phyloP scores from a whole-genome alignment of 2,113 vertebrate genomes.

The Vanacampus margaritifer region DNA sequence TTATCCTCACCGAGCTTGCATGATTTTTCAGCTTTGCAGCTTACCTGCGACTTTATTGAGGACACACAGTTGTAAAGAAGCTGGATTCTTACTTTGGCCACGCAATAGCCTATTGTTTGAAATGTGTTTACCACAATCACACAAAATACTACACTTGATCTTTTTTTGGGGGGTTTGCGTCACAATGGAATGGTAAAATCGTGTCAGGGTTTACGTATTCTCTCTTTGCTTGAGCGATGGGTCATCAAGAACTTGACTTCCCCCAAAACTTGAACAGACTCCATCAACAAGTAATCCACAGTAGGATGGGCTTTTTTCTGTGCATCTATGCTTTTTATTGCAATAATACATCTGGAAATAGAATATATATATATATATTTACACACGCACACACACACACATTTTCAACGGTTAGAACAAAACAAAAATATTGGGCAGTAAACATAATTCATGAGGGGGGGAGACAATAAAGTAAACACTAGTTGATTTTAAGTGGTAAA shows the following conservation, averaged over 20 bases:
- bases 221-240: too few species aligned
- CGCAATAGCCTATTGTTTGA: too few species aligned
- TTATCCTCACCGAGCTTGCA: too few species aligned
- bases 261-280: too few species aligned
- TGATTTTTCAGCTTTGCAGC: too few species aligned
- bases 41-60: too few species aligned
- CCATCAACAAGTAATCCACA: neutral
- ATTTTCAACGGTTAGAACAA: slow-evolving; percentile 43
- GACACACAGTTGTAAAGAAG: too few species aligned
- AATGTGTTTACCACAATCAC: neutral
- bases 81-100: too few species aligned
- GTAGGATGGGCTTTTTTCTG: slow-evolving; percentile 24
- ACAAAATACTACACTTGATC: neutral
- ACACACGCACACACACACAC: slow-evolving; percentile 1
- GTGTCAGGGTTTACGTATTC: too few species aligned
- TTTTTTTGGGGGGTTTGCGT: neutral
- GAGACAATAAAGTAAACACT: neutral
- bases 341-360: slow-evolving; percentile 66
- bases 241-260: too few species aligned
- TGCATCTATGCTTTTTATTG: slow-evolving; percentile 69
- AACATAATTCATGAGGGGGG: slow-evolving; percentile 31
- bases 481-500: neutral
- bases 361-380: slow-evolving; percentile 29
- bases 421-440: slow-evolving; percentile 51
- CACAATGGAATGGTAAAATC: neutral